These are phyloP conservation scores for Enteromius thamalakanensis DNA, from an alignment of 2,797 vertebrate genomes.

Conservation along the genomic window DNA sequence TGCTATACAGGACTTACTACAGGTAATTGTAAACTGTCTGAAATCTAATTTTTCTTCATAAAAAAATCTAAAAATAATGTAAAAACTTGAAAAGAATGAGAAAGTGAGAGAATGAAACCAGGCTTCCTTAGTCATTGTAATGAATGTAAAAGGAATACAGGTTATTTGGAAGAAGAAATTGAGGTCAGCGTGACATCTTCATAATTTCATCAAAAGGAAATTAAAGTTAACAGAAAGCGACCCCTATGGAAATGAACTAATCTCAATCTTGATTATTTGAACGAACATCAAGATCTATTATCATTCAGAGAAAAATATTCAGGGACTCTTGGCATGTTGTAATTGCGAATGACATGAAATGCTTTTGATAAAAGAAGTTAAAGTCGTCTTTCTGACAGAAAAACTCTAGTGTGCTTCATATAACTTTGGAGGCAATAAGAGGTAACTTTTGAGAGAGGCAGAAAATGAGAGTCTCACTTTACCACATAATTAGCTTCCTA, in stretches of 20 bases:
- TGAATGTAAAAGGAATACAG: background rate
- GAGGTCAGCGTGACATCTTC: conserved; percentile 17
- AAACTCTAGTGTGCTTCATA: background rate
- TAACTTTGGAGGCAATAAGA: background rate
- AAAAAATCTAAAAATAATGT: too few relatives aligned
- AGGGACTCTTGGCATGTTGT: background rate
- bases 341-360: conserved; percentile 20
- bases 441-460: background rate
- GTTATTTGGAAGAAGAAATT: conserved; percentile 28
- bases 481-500: background rate
- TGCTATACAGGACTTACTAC: too few relatives aligned
- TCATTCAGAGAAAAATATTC: conserved; percentile 21
- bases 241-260: conserved; percentile 40
- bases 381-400: background rate
- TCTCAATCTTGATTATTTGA: conserved; percentile 34
- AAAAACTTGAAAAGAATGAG: background rate
- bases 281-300: conserved; percentile 41
- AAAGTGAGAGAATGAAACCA: background rate
- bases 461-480: too few relatives aligned
- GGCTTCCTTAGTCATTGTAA: background rate
- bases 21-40: background rate
- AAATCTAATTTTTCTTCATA: background rate
- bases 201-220: conserved; percentile 39
- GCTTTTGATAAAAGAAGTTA: background rate
- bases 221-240: conserved; percentile 42